Conservation (phyloP, 2,888 invertebrate species). For the Cistogaster globosa region DNA sequence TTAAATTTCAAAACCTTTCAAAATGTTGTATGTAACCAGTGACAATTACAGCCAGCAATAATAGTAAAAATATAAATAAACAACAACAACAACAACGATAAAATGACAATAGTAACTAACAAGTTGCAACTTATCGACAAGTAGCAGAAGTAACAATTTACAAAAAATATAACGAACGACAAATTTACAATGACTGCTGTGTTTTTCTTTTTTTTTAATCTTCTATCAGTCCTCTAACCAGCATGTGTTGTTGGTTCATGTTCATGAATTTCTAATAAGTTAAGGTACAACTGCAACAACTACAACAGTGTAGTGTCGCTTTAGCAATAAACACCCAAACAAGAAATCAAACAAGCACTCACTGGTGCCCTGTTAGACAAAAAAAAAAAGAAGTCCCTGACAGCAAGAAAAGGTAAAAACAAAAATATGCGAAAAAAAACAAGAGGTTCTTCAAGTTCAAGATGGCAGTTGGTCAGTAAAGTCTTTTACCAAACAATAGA, state of each 20-base stretch:
- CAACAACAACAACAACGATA: slow-evolving; percentile 15
- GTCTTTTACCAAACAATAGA: slow-evolving; percentile 22
- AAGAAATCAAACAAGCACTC: slow-evolving; percentile 33
- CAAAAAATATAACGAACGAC: slow-evolving; percentile 50
- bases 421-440: background rate
- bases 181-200: slow-evolving; percentile 49
- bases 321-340: slow-evolving; percentile 43
- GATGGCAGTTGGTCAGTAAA: slow-evolving; percentile 72
- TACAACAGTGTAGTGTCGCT: slow-evolving; percentile 2
- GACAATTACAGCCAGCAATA: slow-evolving; percentile 46
- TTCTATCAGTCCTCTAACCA: slow-evolving; percentile 13
- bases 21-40: slow-evolving; percentile 32
- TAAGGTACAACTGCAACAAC: slow-evolving; percentile 29
- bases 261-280: slow-evolving; percentile 78
- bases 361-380: background rate
- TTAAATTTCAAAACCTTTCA: slow-evolving; percentile 41
- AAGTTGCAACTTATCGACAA: slow-evolving; percentile 48
- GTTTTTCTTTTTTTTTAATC: background rate
- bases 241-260: slow-evolving; percentile 71
- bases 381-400: slow-evolving; percentile 26
- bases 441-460: slow-evolving; percentile 74
- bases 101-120: slow-evolving; percentile 44
- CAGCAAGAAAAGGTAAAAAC: background rate
- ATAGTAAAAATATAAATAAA: slow-evolving; percentile 8
- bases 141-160: slow-evolving; percentile 37